These are phyloP conservation scores for Chrysogorgia sp. DNA, from an alignment of 92 coral and sea anemone species.

Conservation along the genomic window DNA sequence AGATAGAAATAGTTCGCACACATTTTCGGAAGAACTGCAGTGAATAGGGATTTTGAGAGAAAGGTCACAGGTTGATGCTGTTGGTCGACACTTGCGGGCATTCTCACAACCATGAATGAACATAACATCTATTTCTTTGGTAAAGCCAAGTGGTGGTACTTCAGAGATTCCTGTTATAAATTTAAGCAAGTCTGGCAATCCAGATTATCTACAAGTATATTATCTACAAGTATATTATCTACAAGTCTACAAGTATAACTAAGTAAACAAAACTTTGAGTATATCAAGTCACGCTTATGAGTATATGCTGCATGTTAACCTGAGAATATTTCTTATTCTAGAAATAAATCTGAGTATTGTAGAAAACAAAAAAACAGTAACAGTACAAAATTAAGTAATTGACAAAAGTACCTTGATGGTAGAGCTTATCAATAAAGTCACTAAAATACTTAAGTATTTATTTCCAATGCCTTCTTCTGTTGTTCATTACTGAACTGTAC, in stretches of 20 bases:
- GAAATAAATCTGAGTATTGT: too few species aligned
- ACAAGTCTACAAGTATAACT: background rate
- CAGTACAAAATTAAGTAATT: background rate
- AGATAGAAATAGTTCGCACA: background rate
- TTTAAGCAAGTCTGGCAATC: constrained; percentile 3
- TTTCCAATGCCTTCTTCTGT: constrained; percentile 1
- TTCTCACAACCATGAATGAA: background rate
- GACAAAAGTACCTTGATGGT: background rate
- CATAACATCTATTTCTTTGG: background rate
- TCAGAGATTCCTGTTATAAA: constrained; percentile 5
- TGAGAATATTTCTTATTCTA: too few species aligned
- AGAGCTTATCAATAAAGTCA: constrained; percentile 1
- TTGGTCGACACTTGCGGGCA: constrained; percentile 2
- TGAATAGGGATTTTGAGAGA: background rate
- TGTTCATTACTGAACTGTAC: constrained; percentile 4
- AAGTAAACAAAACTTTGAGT: background rate
- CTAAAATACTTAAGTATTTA: constrained; percentile 1
- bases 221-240: background rate
- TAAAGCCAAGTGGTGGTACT: constrained; percentile 3
- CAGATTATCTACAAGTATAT: background rate
- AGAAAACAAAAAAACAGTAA: background rate
- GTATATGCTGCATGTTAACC: too few species aligned
- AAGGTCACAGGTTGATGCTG: constrained; percentile 2
- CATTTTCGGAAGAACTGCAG: background rate
- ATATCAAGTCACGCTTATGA: too few species aligned